A percentile compares a stretch with the other conserved stretches of the same genome.
Conservation (phyloP, 2,797 vertebrate genomes). For the Anas capensis region DNA sequence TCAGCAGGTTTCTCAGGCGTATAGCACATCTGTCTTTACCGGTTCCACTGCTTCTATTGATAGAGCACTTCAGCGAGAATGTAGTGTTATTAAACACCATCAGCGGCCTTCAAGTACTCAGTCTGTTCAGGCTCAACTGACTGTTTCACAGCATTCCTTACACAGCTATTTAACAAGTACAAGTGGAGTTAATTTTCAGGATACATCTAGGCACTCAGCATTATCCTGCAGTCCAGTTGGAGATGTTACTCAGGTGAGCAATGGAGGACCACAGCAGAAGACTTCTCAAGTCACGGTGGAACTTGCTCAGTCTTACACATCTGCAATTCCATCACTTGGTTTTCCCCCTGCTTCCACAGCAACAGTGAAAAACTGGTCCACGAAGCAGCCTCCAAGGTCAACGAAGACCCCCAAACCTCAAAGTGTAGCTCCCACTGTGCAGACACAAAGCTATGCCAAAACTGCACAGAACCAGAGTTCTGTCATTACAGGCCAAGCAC, state of each 20-base stretch:
- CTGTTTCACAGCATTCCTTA: slow-evolving; percentile 92
- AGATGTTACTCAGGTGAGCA: slow-evolving; percentile 90
- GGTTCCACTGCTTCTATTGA: slow-evolving; percentile 91
- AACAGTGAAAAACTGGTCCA: slow-evolving; percentile 88
- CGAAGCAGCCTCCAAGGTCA: slow-evolving; percentile 85
- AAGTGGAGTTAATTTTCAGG: slow-evolving; percentile 89
- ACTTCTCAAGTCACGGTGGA: slow-evolving; percentile 86
- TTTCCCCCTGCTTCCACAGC: slow-evolving; percentile 84
- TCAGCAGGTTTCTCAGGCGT: slow-evolving; percentile 89
- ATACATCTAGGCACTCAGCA: slow-evolving; percentile 87
- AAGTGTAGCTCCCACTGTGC: slow-evolving; percentile 83
- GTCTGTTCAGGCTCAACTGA: slow-evolving; percentile 89
- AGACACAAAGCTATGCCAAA: slow-evolving; percentile 89
- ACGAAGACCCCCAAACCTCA: slow-evolving; percentile 86
- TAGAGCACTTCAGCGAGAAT: slow-evolving; percentile 99
- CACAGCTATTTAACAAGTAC: slow-evolving; percentile 89
- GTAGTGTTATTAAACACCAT: slow-evolving; percentile 99
- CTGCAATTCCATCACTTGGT: slow-evolving; percentile 84
- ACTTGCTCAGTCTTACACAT: slow-evolving; percentile 87
- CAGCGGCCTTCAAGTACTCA: slow-evolving; percentile 98
- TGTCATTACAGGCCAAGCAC: slow-evolving; percentile 92
- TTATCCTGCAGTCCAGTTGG: slow-evolving; percentile 88
- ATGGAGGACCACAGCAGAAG: slow-evolving; percentile 88
- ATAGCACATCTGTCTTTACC: slow-evolving; percentile 90
- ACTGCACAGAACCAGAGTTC: slow-evolving; percentile 91